Conservation (phyloP, 2,797 vertebrate species). For the Rhinatrema bivittatum region DNA sequence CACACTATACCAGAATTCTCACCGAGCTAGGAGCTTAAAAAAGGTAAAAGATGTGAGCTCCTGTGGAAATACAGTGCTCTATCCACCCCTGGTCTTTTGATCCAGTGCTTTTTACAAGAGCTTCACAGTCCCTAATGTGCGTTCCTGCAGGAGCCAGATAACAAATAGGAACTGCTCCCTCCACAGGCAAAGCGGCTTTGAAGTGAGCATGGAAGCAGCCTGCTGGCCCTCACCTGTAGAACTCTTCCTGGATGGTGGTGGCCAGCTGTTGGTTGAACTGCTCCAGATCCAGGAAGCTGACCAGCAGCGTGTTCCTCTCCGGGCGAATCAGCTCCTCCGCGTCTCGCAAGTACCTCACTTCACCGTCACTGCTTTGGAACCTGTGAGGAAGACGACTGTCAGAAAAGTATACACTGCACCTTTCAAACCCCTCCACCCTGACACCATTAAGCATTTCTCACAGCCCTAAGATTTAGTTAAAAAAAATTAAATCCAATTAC, state of each 20-base stretch:
- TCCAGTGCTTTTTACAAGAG: too few species aligned
- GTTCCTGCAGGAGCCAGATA: too few species aligned
- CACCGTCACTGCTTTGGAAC: slow-evolving; percentile 83
- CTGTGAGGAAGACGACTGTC: slow-evolving; percentile 40
- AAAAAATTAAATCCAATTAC: background rate
- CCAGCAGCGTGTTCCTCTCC: slow-evolving; percentile 85
- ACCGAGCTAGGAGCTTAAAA: too few species aligned
- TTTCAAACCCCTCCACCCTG: background rate
- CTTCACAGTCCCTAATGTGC: too few species aligned
- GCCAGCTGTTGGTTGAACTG: slow-evolving; percentile 95
- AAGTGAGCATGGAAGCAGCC: too few species aligned
- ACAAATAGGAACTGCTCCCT: too few species aligned
- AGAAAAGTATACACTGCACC: slow-evolving; percentile 1
- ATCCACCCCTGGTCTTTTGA: too few species aligned
- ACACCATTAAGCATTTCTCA: background rate
- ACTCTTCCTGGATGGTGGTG: slow-evolving; percentile 93
- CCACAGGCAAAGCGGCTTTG: too few species aligned
- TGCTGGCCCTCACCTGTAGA: slow-evolving; percentile 75
- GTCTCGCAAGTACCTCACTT: slow-evolving; percentile 84
- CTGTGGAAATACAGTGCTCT: too few species aligned
- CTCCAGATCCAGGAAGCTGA: slow-evolving; percentile 87
- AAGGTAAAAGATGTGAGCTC: too few species aligned
- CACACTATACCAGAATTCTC: too few species aligned
- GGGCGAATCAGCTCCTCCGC: slow-evolving; percentile 93
- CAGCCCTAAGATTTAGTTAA: background rate